A percentile compares a stretch with the other conserved stretches of the same genome.
phyloP scores from a whole-genome alignment of 2,797 vertebrate genomes.

The Fistularia tabacaria region DNA sequence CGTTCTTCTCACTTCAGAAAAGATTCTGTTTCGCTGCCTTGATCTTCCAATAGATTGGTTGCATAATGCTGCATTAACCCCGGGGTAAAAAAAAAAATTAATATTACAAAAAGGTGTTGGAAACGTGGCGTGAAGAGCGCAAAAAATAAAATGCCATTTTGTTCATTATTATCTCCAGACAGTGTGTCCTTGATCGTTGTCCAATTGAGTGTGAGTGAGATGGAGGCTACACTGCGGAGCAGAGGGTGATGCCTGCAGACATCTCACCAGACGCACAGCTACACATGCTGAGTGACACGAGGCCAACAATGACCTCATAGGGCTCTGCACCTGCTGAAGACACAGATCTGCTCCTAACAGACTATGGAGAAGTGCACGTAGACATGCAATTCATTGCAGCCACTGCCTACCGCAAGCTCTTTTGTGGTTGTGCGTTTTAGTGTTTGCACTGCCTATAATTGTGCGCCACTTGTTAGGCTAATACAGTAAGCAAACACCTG shows the following conservation, averaged over 20 bases:
- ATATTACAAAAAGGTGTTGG: no score
- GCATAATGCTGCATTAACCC: no score
- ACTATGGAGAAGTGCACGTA: slow-evolving; percentile 4
- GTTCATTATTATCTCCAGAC: no score
- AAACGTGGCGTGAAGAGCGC: no score
- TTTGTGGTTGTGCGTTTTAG: no score
- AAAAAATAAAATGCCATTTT: no score
- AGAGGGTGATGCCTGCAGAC: slow-evolving; percentile 34
- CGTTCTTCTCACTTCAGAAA: no score
- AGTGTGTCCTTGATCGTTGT: background rate
- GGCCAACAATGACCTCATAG: slow-evolving; percentile 65
- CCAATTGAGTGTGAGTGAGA: slow-evolving; percentile 7
- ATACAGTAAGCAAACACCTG: slow-evolving; percentile 26
- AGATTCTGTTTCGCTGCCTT: no score
- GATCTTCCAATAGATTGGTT: no score
- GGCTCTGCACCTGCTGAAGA: slow-evolving; percentile 56
- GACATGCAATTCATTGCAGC: background rate
- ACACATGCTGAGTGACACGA: slow-evolving; percentile 55
- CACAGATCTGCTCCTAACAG: slow-evolving; percentile 27
- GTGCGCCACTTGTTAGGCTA: slow-evolving; percentile 13
- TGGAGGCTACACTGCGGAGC: slow-evolving; percentile 14
- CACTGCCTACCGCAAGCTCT: no score
- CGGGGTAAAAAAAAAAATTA: no score
- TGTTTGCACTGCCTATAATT: background rate
- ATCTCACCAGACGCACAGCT: slow-evolving; percentile 28